Evolutionary conservation across 2,113 vertebrate genomes (phyloP), one percentile per base, ranked within the genome.

Genomic region (Python bivittatus): DNA sequence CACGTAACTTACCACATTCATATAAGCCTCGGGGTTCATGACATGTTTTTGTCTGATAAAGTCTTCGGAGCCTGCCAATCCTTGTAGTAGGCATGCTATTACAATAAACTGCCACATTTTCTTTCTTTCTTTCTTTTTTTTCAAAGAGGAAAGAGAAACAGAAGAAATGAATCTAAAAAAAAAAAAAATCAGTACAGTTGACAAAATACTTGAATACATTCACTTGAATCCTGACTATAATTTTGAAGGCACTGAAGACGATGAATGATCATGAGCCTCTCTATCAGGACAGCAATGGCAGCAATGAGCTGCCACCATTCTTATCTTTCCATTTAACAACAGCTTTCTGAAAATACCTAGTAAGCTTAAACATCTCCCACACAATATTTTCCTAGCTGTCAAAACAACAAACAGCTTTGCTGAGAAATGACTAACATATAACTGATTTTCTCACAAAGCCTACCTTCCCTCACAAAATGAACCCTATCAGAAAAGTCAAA

Each of bases 1-100:
- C 9, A 86, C 17, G 25, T 86, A 84, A 91, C 89, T 94, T 89
- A 93, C 84, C 61, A 88, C 15, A 90, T 92, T 91, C 92, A 95
- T 92, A 29, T 25, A 23, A 23, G 23, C n/a, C 88, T 95, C 93
- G 4, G 92, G 84, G 64, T 95, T 92, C 9, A 13, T 11, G 20
- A 48, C 27, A 9, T 6, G 25, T 58, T 64, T 48, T 22, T 15
- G 60, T 23, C 3, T 25, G 12, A 33, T 15, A 25, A 48, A 20
- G 11, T 88, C 91, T 89, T 87, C n/a, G 12, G 84, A n/a, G 58
- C 42, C 91, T 84, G 61, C 64, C 53, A 54, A 11, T 64, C 86
- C 52, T 64, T 84, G 33, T 33, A 91, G 11, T 20, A 94, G 85
- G 4, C 84, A 92, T 11, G 53, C 0, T 7, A 48, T n/a, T 83